A percentile compares a stretch with the other conserved stretches of the same genome.
phyloP scores from a whole-genome alignment of 2,888 invertebrate genomes.

The Malacosoma neustria region DNA sequence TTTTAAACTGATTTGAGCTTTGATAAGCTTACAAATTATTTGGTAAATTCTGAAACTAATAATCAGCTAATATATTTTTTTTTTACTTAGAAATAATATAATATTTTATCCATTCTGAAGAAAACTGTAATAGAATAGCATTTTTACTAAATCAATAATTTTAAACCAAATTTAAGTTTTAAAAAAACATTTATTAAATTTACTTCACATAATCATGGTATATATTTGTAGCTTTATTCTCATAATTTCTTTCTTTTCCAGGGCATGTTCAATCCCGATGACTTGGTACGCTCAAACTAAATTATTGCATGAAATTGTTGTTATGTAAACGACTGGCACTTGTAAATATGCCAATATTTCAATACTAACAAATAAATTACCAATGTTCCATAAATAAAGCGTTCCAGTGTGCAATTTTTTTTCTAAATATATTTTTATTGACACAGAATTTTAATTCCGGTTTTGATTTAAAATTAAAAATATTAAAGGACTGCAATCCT shows the following conservation, averaged over 20 bases:
- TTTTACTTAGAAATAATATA: background rate
- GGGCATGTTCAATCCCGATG: constrained; percentile 94
- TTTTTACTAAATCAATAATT: no score
- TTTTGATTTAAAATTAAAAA: no score
- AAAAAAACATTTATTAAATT: no score
- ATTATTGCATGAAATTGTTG: constrained; percentile 55
- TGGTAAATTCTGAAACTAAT: no score
- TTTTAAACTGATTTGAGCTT: no score
- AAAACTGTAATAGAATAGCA: no score
- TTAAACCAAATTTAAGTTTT: no score
- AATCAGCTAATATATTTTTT: constrained; percentile 3
- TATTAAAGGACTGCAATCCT: no score
- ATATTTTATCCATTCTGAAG: no score
- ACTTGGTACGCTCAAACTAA: constrained; percentile 76
- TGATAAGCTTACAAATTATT: no score
- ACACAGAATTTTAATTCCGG: constrained; percentile 7
- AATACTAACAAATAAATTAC: constrained; percentile 20
- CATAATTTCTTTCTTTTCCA: constrained; percentile 67
- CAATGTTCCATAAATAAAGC: constrained; percentile 9
- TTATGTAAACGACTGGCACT: constrained; percentile 37
- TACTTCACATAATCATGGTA: no score
- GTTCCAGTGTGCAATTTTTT: constrained; percentile 47
- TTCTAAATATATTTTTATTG: constrained; percentile 2
- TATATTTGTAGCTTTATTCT: no score
- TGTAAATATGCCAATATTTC: constrained; percentile 49